Evolutionary conservation across 2,888 invertebrate genomes (phyloP).

Genomic region (Cactoblastis cactorum): DNA sequence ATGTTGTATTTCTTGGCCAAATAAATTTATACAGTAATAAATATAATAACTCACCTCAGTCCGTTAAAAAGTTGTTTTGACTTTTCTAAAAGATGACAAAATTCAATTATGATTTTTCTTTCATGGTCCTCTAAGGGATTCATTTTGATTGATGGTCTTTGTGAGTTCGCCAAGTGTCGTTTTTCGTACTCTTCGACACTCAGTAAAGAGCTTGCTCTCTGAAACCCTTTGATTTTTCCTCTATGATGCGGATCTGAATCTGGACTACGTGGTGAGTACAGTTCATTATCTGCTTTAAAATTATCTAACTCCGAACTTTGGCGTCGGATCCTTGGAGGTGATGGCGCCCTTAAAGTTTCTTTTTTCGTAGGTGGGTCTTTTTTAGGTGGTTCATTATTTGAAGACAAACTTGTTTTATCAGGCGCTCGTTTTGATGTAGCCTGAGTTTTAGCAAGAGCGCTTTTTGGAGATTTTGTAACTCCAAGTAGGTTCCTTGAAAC

Average conservation of each 20-base stretch:
- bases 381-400: too few relatives aligned
- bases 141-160: conserved; percentile 21
- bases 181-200: background rate
- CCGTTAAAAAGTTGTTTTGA: conserved; percentile 98
- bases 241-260: background rate
- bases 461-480: too few relatives aligned
- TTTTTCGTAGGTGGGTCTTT: background rate
- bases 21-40: background rate
- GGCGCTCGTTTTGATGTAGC: too few relatives aligned
- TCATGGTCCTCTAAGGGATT: conserved; percentile 32
- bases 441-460: too few relatives aligned
- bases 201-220: background rate
- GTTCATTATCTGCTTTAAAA: background rate
- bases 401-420: too few relatives aligned
- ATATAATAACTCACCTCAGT: conserved; percentile 82
- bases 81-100: conserved; percentile 97
- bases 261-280: background rate
- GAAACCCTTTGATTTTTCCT: too few relatives aligned
- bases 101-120: conserved; percentile 96
- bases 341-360: too few relatives aligned
- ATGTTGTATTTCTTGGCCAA: background rate
- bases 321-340: too few relatives aligned
- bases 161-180: too few relatives aligned
- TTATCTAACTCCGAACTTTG: too few relatives aligned
- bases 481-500: too few relatives aligned